phyloP scores from a whole-genome alignment of 2,113 vertebrate genomes.

The Peromyscus californicus region DNA sequence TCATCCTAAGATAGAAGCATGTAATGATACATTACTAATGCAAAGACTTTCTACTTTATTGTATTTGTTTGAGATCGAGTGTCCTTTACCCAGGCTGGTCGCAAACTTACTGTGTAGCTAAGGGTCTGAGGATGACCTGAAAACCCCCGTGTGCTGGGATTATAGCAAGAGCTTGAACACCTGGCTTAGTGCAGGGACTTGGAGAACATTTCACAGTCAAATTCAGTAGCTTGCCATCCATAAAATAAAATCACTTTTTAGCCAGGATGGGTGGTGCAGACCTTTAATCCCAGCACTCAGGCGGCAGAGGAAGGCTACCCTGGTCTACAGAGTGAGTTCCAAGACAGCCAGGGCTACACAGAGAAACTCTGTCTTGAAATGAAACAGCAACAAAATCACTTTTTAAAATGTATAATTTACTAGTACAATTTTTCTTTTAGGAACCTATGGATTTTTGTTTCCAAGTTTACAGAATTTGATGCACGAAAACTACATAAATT shows the following conservation, averaged over 20 bases:
- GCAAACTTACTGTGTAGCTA: neutral
- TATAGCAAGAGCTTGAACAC: neutral
- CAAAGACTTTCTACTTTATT: neutral
- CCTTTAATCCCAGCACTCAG: neutral
- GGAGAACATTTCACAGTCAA: neutral
- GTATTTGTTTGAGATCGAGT: neutral
- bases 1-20: neutral
- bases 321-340: neutral
- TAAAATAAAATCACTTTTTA: neutral
- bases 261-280: neutral
- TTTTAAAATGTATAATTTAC: neutral
- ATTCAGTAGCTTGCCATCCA: neutral
- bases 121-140: neutral
- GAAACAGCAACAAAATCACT: neutral
- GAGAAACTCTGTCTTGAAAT: neutral
- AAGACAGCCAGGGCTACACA: neutral
- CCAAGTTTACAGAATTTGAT: slow-evolving; percentile 99
- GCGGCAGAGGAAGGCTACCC: neutral
- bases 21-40: neutral
- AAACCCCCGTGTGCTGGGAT: neutral
- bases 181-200: neutral
- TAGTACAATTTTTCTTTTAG: slow-evolving; percentile 84
- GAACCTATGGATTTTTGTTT: slow-evolving; percentile 99
- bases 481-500: slow-evolving; percentile 98
- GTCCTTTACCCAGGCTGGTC: neutral